phyloP scores from a whole-genome alignment of 2,888 invertebrate species.

The Cosmia pyralina region DNA sequence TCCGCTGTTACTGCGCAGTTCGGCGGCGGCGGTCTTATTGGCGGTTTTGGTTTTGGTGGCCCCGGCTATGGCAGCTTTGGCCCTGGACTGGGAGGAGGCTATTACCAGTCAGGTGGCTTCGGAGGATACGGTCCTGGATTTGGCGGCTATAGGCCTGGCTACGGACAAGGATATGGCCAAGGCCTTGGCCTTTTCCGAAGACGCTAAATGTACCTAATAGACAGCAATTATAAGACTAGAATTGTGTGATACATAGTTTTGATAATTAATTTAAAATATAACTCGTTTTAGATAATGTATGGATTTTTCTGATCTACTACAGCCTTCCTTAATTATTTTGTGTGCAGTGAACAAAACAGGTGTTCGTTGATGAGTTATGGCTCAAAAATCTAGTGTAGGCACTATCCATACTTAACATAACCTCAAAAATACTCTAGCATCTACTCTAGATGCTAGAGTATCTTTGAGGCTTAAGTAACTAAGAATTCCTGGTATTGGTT shows the following conservation, averaged over 20 bases:
- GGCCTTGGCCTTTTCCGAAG: not conserved
- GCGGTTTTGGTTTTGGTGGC: conserved; percentile 14
- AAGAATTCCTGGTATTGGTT: too few species aligned
- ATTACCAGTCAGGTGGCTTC: conserved; percentile 14
- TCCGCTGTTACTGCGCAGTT: conserved; percentile 34
- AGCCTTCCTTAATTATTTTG: not conserved
- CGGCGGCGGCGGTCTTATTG: not conserved
- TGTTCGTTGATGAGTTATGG: not conserved
- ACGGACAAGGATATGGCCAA: conserved; percentile 20
- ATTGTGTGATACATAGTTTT: conserved; percentile 8
- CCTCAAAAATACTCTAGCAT: not conserved
- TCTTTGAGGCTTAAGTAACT: too few species aligned
- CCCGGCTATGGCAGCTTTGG: conserved; percentile 31
- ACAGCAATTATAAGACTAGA: not conserved
- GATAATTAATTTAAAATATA: conserved; percentile 9
- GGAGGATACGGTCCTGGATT: conserved; percentile 32
- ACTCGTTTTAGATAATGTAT: not conserved
- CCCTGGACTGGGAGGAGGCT: conserved; percentile 39
- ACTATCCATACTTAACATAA: too few species aligned
- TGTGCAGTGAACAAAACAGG: conserved; percentile 5
- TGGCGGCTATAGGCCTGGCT: conserved; percentile 18
- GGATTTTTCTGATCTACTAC: not conserved
- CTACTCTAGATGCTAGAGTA: not conserved
- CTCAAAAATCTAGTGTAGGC: not conserved
- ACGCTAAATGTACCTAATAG: not conserved